Evolutionary conservation across 2,888 invertebrate genomes (phyloP).

Genomic region (Rhogogaster chlorosoma): DNA sequence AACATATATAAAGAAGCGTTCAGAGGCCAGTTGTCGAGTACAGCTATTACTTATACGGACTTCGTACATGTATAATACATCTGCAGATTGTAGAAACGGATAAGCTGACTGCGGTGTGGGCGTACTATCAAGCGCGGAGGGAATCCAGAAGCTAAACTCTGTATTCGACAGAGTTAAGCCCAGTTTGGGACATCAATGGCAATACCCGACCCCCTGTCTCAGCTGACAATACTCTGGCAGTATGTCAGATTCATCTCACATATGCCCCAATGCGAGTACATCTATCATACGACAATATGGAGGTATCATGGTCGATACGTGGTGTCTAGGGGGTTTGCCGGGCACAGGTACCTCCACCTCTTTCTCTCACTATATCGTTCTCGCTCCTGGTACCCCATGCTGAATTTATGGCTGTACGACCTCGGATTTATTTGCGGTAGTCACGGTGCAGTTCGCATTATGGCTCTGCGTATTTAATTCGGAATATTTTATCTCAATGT

Average conservation of each 20-base stretch:
- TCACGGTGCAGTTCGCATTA: conserved; percentile 30
- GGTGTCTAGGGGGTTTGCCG: conserved; percentile 38
- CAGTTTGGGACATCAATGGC: conserved; percentile 50
- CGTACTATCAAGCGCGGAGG: not conserved
- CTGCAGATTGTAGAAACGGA: conserved; percentile 10
- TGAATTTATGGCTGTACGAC: conserved; percentile 6
- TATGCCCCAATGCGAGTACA: conserved; percentile 49
- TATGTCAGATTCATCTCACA: conserved; percentile 51
- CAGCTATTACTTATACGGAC: not conserved
- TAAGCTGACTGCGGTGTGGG: conserved; percentile 34
- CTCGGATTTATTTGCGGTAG: conserved; percentile 28
- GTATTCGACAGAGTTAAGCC: conserved; percentile 50
- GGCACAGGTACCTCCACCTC: conserved; percentile 37
- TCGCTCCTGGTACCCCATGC: not conserved
- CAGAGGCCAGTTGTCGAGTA: conserved; percentile 24
- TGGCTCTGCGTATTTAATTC: not conserved
- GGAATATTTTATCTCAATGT: not conserved
- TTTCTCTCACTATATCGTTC: not conserved
- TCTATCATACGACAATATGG: conserved; percentile 50
- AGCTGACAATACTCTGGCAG: conserved; percentile 48
- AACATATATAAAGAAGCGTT: conserved; percentile 3
- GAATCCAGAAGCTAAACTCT: conserved; percentile 43
- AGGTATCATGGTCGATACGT: conserved; percentile 50
- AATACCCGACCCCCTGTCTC: conserved; percentile 45
- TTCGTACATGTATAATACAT: conserved; percentile 1